phyloP scores from a whole-genome alignment of 2,797 vertebrate genomes.

The Anguilla megastoma region DNA sequence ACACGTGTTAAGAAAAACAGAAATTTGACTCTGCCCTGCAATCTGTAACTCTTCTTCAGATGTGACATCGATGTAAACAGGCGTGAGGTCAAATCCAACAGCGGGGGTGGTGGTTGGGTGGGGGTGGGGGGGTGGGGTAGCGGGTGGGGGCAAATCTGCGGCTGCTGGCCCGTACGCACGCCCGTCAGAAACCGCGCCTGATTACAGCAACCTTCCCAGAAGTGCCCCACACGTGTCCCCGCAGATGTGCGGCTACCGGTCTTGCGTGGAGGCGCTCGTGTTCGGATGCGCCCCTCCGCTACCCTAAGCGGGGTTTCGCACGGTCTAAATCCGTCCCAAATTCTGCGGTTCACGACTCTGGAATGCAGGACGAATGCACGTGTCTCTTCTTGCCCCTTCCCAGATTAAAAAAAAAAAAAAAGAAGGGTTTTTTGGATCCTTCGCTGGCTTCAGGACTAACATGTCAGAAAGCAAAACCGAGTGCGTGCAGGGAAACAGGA shows the following conservation, averaged over 20 bases:
- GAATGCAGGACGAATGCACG: not conserved
- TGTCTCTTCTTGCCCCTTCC: not conserved
- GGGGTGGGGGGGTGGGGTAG: not conserved
- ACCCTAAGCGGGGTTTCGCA: not conserved
- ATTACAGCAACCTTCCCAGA: slow-evolving; percentile 38
- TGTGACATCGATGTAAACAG: slow-evolving; percentile 23
- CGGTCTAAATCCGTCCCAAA: not conserved
- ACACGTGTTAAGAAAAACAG: slow-evolving; percentile 33
- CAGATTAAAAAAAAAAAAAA: not conserved
- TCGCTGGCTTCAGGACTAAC: not conserved
- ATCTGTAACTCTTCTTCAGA: slow-evolving; percentile 4
- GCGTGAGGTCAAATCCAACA: not conserved
- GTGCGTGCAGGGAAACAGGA: not conserved
- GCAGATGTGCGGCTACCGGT: slow-evolving; percentile 43
- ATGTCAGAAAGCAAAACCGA: not conserved
- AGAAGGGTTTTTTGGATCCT: not conserved
- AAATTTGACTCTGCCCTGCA: not conserved
- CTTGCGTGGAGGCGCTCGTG: slow-evolving; percentile 17
- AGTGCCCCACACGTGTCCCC: slow-evolving; percentile 37
- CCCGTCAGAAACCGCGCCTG: slow-evolving; percentile 27
- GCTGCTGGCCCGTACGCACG: not conserved
- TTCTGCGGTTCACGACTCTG: not conserved
- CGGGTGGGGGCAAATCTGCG: not conserved
- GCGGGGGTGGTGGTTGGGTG: not conserved
- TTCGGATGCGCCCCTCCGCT: slow-evolving; percentile 26